Conservation (phyloP, 2,113 vertebrate genomes). For the Porphyrio hochstetteri region DNA sequence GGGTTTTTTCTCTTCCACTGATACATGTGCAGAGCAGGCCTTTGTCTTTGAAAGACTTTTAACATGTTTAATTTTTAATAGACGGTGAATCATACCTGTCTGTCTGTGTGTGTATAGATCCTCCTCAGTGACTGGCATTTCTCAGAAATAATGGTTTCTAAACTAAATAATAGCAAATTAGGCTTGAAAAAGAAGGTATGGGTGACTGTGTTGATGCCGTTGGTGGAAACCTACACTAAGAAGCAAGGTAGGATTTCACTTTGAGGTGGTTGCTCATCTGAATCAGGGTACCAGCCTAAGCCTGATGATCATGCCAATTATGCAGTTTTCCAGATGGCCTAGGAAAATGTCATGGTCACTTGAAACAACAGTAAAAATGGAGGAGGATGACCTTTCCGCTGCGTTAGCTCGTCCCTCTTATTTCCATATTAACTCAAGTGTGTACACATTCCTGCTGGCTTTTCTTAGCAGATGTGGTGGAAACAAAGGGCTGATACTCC, state of each 20-base stretch:
- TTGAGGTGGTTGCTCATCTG: neutral
- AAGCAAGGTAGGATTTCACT: neutral
- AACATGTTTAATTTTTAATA: conserved; percentile 20
- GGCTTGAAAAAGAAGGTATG: neutral
- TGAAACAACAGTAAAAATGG: conserved; percentile 29
- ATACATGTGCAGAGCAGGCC: neutral
- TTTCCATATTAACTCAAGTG: conserved; percentile 5
- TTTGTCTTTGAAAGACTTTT: conserved; percentile 8
- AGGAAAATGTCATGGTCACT: conserved; percentile 33
- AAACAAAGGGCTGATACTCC: neutral
- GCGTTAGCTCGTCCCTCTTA: neutral
- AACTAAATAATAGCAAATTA: conserved; percentile 27
- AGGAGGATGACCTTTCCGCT: conserved; percentile 24
- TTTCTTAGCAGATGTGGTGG: neutral
- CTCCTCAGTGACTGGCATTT: neutral
- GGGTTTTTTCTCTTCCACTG: neutral
- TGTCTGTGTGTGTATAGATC: neutral
- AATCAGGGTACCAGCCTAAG: neutral
- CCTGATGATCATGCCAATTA: neutral
- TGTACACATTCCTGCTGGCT: neutral
- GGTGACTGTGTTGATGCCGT: neutral
- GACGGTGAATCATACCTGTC: conserved; percentile 1
- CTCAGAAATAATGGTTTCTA: neutral
- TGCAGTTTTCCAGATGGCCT: conserved; percentile 23
- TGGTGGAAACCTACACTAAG: neutral